phyloP scores from a whole-genome alignment of 2,113 vertebrate genomes.

The Actenoides hombroni region DNA sequence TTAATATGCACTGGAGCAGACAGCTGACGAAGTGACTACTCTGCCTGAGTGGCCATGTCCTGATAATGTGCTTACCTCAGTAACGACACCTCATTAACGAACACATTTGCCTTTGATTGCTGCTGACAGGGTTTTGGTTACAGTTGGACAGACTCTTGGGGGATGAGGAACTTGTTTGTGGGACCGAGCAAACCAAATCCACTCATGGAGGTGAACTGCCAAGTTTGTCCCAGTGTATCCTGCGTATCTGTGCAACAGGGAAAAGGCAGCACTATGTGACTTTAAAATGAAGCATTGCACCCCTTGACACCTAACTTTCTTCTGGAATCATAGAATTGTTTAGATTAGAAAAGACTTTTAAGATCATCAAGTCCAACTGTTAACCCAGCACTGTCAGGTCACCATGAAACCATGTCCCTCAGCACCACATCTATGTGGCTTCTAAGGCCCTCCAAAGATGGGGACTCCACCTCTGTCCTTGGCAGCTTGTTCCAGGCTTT shows the following conservation, averaged over 20 bases:
- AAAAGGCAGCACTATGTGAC: neutral
- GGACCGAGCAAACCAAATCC: neutral
- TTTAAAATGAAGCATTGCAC: neutral
- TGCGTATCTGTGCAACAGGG: neutral
- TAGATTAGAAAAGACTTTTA: neutral
- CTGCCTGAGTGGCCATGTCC: accelerated
- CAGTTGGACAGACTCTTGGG: neutral
- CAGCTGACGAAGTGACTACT: neutral
- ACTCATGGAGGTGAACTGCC: neutral
- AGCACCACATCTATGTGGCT: neutral
- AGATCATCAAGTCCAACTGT: neutral
- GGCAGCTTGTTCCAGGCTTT: neutral
- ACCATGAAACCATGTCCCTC: neutral
- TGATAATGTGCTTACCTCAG: neutral
- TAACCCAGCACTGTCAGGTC: neutral
- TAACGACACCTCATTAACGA: neutral
- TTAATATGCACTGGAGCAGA: neutral
- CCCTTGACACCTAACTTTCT: neutral
- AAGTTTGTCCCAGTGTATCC: neutral
- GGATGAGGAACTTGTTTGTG: neutral
- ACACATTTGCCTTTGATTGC: neutral
- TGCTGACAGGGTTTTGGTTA: neutral
- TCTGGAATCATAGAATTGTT: neutral
- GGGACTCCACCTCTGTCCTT: neutral
- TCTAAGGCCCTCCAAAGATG: neutral